Conservation (phyloP, 2,113 vertebrate species). For the Rhinogobius similis region DNA sequence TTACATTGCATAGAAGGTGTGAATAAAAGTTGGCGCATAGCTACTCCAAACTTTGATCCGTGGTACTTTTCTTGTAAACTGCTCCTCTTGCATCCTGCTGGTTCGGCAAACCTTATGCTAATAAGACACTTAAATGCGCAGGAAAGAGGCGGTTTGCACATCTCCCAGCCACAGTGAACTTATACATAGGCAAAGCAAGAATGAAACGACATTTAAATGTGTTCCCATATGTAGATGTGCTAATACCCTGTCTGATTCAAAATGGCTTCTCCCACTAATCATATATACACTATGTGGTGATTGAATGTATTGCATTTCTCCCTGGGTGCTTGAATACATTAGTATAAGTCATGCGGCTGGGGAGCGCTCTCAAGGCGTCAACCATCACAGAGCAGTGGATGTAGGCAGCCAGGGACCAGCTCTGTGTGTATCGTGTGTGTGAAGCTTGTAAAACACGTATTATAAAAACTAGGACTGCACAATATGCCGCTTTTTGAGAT, state of each 20-base stretch:
- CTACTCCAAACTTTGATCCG: conserved; percentile 17
- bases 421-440: conserved; percentile 16
- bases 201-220: conserved; percentile 13
- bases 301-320: conserved; percentile 28
- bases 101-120: conserved; percentile 6
- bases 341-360: conserved; percentile 73
- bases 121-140: conserved; percentile 41
- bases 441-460: neutral
- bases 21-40: conserved; percentile 27
- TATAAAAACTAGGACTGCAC: neutral
- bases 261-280: conserved; percentile 23
- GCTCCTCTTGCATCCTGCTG: conserved; percentile 18
- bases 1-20: neutral
- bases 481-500: neutral
- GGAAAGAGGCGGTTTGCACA: conserved; percentile 76
- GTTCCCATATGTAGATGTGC: conserved; percentile 13
- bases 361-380: conserved; percentile 87
- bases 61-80: conserved; percentile 8
- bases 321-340: conserved; percentile 17
- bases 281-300: conserved; percentile 28
- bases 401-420: conserved; percentile 85
- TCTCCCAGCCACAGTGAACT: conserved; percentile 70
- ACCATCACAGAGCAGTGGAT: conserved; percentile 94
- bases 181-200: conserved; percentile 40
- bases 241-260: conserved; percentile 13